These are phyloP conservation scores for Australoheros scitulus DNA, from an alignment of 2,113 vertebrate species.

Conservation along the genomic window DNA sequence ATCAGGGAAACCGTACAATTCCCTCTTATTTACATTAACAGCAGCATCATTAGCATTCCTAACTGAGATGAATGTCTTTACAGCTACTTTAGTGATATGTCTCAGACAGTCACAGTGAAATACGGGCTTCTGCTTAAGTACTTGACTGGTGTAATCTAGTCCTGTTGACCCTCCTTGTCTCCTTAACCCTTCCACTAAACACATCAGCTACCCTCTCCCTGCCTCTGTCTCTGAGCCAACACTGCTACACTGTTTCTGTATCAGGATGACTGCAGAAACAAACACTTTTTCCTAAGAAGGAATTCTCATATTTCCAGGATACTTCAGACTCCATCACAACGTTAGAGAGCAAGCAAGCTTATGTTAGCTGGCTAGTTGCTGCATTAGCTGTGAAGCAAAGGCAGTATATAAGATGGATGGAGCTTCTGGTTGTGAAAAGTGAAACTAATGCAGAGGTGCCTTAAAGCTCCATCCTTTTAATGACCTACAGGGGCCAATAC, in stretches of 20 bases:
- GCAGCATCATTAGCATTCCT: background rate
- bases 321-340: too few relatives aligned
- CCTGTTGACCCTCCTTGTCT: slow-evolving; percentile 40
- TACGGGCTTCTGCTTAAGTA: background rate
- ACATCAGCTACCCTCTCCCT: background rate
- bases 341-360: too few relatives aligned
- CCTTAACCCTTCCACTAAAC: slow-evolving; percentile 23
- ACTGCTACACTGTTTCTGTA: background rate
- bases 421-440: too few relatives aligned
- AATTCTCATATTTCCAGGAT: background rate
- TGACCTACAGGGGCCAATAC: too few relatives aligned
- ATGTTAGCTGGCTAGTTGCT: too few relatives aligned
- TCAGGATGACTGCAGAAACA: background rate
- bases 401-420: too few relatives aligned
- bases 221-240: background rate
- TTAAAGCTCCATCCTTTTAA: too few relatives aligned
- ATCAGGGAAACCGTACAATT: background rate
- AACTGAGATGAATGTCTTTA: background rate
- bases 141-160: slow-evolving; percentile 22
- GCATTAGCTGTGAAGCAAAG: too few relatives aligned
- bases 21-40: slow-evolving; percentile 6
- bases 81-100: background rate
- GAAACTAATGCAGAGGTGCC: too few relatives aligned
- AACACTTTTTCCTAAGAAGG: background rate
- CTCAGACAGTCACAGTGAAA: slow-evolving; percentile 12